Evolutionary conservation across 2,113 vertebrate genomes (phyloP), one percentile per base, ranked within the genome.

Genomic region (Ciconia boyciana): DNA sequence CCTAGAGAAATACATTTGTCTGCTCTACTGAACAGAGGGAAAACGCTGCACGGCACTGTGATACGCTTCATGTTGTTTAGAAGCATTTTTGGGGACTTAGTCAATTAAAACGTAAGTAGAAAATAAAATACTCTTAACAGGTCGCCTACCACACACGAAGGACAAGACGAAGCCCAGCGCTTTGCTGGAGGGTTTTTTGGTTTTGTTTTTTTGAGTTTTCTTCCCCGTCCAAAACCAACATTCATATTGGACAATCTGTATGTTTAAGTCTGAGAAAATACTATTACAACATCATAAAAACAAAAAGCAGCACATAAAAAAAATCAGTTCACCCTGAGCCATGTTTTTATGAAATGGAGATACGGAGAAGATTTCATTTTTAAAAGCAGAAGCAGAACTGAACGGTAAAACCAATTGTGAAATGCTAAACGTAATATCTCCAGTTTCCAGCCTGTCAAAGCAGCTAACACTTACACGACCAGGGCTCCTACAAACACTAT

Each of bases 1-100:
- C 83, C 90, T 44, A 61, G 41, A 96, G 93, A 93, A 95, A 96
- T 41, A 83, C 93, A 83, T 76, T 72, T 86, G 81, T 95, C 81
- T 94, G 94, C 84, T 92, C 84, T 83, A 32, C 70, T 64, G 72
- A 95, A 64, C 94, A 93, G 58, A n/a, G 4, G 43, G 29, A 43
- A 66, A 19, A 55, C 55, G 9, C 72, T 11, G 90, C 83, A 46
- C 49, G 48, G 24, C 44, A 6, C 88, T 6, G 16, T 0, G 7
- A 32, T 4, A 24, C 11, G 4, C 61, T 69, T 3, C 2, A 6
- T 9, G 80, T 41, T 89, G 71, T 68, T 62, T 12, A 7, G 48
- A 1, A 64, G 78, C 41, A 1, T 49, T 90, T 69, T 26, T 18
- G 52, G 90, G 82, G 51, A 43, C 61, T 46, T 1, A 7, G 58